Evolutionary conservation across 2,888 invertebrate genomes (phyloP), one percentile per base, ranked within the genome.

Genomic region (Chloroclystis v-ata): DNA sequence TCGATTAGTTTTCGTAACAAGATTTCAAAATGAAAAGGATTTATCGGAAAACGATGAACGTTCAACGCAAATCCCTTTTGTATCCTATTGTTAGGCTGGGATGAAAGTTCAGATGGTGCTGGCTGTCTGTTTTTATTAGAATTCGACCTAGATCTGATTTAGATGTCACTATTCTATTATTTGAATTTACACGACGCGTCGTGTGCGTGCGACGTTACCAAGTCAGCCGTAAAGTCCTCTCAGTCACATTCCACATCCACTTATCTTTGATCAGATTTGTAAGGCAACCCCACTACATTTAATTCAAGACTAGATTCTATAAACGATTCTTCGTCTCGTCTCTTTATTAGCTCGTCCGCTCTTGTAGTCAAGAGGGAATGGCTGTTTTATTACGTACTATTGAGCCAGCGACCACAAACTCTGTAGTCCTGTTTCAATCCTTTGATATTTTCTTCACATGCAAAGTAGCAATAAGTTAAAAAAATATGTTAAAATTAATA

Each of bases 281-380:
- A 6, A 20, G 35, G 35, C 20, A 20, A 20, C 20, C 20, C 35
- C 35, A n/a, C 37, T 37, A 8, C 8, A 20, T 35, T 35, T 35
- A 35, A 35, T 35, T 35, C 7, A 24, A 20, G 35, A 35, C 16
- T 20, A 33, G 5, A 5, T 33, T 14, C 10, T 33, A 14, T 16
- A 33, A 2, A 16, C 4, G 32, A 16, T n/a, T 14, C 32, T n/a
- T 7, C 20, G 35, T 10, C 28, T 35, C 16, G 35, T 39, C 48
- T 39, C 48, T 46, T 35, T 39, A 46, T 46, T 46, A 46, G 37
- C 13, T 28, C 43, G 35, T 50, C 50, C 50, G 43, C 43, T 43
- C 11, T 13, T 28, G 14, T 16, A 30, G 40, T 33, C 10, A 13
- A 25, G 12, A 14, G 30, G 24, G 39, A 40, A 20, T 30, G 24